A percentile compares a stretch with the other conserved stretches of the same genome.
Conservation (phyloP, 2,797 vertebrate genomes). For the Hyperoplus lanceolatus region DNA sequence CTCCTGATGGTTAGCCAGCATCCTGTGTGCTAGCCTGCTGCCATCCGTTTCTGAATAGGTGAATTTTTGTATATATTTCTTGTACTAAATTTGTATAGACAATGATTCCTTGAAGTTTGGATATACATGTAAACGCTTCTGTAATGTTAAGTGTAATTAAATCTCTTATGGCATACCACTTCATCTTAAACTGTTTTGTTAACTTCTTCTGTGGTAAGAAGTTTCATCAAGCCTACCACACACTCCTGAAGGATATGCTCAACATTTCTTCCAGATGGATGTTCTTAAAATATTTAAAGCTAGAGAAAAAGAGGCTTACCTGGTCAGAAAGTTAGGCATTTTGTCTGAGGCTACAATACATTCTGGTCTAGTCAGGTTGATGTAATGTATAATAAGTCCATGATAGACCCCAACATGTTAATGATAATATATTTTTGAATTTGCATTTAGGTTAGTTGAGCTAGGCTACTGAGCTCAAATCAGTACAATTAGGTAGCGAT, state of each 20-base stretch:
- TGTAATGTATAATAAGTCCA: background rate
- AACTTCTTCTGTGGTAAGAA: constrained; percentile 1
- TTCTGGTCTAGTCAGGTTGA: background rate
- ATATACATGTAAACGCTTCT: too few species aligned
- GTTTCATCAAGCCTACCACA: constrained; percentile 1
- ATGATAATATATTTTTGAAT: background rate
- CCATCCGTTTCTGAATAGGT: too few species aligned
- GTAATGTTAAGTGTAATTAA: background rate
- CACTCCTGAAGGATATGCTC: background rate
- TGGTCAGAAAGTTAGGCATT: background rate
- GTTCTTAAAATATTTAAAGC: constrained; percentile 7
- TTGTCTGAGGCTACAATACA: constrained; percentile 6
- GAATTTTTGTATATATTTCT: too few species aligned
- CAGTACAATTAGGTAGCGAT: background rate
- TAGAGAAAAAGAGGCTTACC: constrained; percentile 1
- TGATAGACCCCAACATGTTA: background rate
- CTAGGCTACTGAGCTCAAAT: background rate
- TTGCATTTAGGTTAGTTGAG: background rate
- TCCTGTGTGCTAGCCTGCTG: too few species aligned
- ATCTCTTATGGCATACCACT: background rate
- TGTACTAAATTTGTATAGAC: too few species aligned
- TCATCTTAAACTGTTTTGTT: background rate
- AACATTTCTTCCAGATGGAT: constrained; percentile 26
- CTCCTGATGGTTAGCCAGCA: too few species aligned
- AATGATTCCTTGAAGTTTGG: too few species aligned